A percentile compares a stretch with the other conserved stretches of the same genome.
These are phyloP conservation scores for Drosophila rufa DNA, from an alignment of 1,140 invertebrate species.

Conservation along the genomic window DNA sequence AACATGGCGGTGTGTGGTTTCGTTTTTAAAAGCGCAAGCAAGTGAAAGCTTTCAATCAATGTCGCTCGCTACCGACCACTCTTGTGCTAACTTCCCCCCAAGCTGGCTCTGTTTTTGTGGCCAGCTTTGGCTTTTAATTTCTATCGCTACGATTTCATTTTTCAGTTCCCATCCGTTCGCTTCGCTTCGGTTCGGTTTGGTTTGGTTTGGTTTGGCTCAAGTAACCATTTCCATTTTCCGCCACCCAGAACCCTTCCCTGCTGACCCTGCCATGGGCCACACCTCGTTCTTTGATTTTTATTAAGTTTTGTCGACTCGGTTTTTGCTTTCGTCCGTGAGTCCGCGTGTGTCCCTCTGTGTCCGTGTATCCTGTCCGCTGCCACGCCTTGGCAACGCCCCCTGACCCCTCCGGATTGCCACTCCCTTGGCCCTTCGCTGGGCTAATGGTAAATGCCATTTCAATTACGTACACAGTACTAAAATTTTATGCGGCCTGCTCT, in stretches of 20 bases:
- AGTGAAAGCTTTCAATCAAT: conserved; percentile 80
- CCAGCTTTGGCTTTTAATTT: conserved; percentile 64
- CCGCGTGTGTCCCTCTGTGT: conserved; percentile 34
- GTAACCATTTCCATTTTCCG: conserved; percentile 61
- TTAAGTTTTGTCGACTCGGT: conserved; percentile 69
- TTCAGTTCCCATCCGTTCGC: conserved; percentile 30
- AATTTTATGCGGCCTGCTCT: conserved; percentile 71
- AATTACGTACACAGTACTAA: conserved; percentile 79
- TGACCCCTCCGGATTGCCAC: conserved; percentile 3
- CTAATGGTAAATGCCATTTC: conserved; percentile 81
- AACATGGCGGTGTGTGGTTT: conserved; percentile 35
- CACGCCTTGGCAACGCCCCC: conserved; percentile 45
- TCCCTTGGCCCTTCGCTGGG: conserved; percentile 36
- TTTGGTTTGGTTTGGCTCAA: conserved; percentile 36
- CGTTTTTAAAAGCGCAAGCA: conserved; percentile 74
- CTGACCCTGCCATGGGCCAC: conserved; percentile 38
- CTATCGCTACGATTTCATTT: conserved; percentile 63
- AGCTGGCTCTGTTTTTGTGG: conserved; percentile 26
- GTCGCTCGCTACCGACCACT: conserved; percentile 34
- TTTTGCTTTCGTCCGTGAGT: conserved; percentile 51
- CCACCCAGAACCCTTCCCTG: background rate
- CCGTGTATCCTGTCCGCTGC: conserved; percentile 43
- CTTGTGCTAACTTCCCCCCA: background rate
- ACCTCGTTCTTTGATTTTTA: conserved; percentile 79
- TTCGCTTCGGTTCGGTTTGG: too few relatives aligned